Percentiles rank a stretch among this genome's conserved stretches.
Evolutionary conservation across 2,797 vertebrate genomes (phyloP).

Genomic region (Brachyalestes nurse): DNA sequence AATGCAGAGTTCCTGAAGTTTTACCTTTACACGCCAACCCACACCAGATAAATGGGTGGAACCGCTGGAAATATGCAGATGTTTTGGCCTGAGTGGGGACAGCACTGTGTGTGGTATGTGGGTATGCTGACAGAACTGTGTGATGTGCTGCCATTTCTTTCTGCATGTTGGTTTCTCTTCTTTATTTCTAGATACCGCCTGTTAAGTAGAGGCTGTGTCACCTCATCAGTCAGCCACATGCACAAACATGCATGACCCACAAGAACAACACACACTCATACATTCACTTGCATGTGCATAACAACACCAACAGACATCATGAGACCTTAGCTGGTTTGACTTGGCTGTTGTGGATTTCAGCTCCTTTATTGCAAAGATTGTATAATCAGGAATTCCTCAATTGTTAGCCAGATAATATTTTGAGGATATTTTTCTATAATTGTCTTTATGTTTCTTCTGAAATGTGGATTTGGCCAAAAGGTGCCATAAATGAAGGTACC

Average conservation of each 20-base stretch:
- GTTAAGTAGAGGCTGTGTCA: constrained; percentile 7
- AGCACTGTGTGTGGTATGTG: background rate
- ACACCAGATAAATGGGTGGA: background rate
- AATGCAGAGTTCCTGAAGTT: background rate
- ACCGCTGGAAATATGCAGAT: background rate
- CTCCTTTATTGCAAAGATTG: background rate
- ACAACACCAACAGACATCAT: background rate
- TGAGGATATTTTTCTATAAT: no score
- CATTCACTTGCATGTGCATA: constrained; percentile 3
- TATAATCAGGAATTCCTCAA: background rate
- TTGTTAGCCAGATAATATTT: no score
- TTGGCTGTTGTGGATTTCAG: constrained; percentile 8
- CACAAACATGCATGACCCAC: constrained; percentile 21
- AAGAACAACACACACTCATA: background rate
- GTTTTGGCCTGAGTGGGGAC: background rate
- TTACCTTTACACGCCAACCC: background rate
- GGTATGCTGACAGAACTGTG: constrained; percentile 1
- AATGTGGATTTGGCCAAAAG: no score
- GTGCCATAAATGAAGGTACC: no score
- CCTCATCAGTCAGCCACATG: constrained; percentile 21
- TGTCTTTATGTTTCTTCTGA: no score
- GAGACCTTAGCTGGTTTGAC: background rate
- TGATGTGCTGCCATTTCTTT: constrained; percentile 18
- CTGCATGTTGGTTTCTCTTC: constrained; percentile 1
- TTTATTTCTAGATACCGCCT: constrained; percentile 7